phyloP scores from a whole-genome alignment of 2,888 invertebrate genomes.

The Gortyna flavago region DNA sequence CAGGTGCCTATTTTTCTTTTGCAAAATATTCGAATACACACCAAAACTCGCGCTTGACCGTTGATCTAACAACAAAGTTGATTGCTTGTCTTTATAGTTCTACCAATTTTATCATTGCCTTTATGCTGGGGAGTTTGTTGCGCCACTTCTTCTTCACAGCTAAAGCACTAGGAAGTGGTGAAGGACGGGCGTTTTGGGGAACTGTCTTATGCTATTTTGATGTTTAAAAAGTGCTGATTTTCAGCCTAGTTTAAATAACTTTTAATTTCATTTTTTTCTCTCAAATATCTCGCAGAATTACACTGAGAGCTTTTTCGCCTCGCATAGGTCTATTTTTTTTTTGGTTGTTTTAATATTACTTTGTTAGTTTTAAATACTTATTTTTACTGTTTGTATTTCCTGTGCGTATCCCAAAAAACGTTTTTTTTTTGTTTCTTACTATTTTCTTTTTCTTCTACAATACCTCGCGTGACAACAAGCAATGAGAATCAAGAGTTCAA shows the following conservation, averaged over 20 bases:
- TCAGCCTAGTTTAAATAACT: background rate
- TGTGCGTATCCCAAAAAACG: too few relatives aligned
- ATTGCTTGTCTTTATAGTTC: slow-evolving; percentile 11
- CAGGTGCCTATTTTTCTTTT: background rate
- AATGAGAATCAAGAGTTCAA: slow-evolving; percentile 28
- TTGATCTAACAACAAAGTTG: slow-evolving; percentile 25
- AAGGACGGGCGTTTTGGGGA: too few relatives aligned
- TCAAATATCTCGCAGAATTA: background rate
- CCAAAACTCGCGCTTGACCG: slow-evolving; percentile 16
- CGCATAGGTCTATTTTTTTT: background rate
- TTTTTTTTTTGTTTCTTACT: background rate
- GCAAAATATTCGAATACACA: background rate
- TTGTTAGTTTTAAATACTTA: background rate
- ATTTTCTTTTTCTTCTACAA: slow-evolving; percentile 15
- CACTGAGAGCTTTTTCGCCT: background rate
- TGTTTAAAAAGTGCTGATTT: too few relatives aligned
- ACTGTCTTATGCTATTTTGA: background rate
- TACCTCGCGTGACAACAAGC: slow-evolving; percentile 15
- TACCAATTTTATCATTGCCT: background rate
- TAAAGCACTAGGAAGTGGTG: too few relatives aligned
- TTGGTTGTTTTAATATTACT: too few relatives aligned
- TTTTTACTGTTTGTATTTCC: too few relatives aligned
- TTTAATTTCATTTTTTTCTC: background rate
- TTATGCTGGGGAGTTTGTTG: too few relatives aligned
- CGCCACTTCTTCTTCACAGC: too few relatives aligned